These are phyloP conservation scores for Reticulitermes speratus DNA, from an alignment of 1,140 invertebrate genomes.

Conservation along the genomic window DNA sequence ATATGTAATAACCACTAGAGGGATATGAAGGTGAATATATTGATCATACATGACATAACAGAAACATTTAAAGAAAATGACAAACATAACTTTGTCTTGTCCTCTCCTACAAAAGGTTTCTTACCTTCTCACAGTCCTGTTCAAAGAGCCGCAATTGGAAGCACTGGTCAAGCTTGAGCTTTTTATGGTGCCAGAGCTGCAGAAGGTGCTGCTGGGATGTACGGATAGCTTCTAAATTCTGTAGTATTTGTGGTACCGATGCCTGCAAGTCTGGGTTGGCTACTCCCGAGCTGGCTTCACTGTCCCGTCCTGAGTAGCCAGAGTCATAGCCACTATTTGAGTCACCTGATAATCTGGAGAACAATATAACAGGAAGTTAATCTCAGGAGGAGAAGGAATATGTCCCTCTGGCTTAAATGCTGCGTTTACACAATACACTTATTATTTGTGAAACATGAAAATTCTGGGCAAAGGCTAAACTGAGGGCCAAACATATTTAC, in stretches of 20 bases:
- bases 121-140: conserved; percentile 93
- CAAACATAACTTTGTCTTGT: too few relatives aligned
- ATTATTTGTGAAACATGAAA: background rate
- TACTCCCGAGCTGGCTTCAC: conserved; percentile 58
- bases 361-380: conserved; percentile 24
- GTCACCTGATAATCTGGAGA: conserved; percentile 44
- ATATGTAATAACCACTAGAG: too few relatives aligned
- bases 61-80: too few relatives aligned
- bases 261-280: conserved; percentile 71
- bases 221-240: conserved; percentile 79
- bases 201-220: conserved; percentile 86
- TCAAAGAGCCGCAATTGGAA: conserved; percentile 94
- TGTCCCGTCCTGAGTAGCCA: conserved; percentile 56
- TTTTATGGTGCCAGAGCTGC: conserved; percentile 92
- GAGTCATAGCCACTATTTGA: conserved; percentile 53
- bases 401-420: too few relatives aligned
- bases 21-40: too few relatives aligned
- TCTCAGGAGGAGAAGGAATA: background rate
- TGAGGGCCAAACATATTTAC: too few relatives aligned
- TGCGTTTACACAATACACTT: background rate
- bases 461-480: background rate
- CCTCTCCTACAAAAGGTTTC: too few relatives aligned
- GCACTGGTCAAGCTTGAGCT: conserved; percentile 90
- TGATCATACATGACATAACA: too few relatives aligned
- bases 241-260: conserved; percentile 64